phyloP scores from a whole-genome alignment of 1,140 invertebrate genomes.

The Anoplophora glabripennis region DNA sequence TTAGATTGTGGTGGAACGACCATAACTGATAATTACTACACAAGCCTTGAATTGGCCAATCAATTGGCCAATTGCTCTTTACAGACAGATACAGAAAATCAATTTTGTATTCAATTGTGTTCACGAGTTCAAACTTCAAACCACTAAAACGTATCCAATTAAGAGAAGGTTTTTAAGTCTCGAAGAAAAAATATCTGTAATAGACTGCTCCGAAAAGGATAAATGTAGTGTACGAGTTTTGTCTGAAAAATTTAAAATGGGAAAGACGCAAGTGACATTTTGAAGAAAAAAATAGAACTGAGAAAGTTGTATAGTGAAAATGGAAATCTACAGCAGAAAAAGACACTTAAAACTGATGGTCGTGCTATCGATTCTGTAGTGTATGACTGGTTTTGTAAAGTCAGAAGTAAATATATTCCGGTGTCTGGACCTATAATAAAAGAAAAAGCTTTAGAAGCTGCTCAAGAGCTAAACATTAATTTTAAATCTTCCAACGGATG shows the following conservation, averaged over 20 bases:
- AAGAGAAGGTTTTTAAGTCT: too few species aligned
- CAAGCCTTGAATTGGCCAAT: too few species aligned
- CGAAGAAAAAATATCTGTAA: conserved; percentile 11
- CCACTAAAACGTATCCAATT: too few species aligned
- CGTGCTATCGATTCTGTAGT: conserved; percentile 9
- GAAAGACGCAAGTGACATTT: conserved; percentile 13
- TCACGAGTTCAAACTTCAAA: too few species aligned
- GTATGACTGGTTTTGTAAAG: conserved; percentile 17
- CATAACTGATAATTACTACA: too few species aligned
- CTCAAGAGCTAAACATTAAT: neutral
- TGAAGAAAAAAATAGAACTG: conserved; percentile 17
- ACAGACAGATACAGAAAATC: too few species aligned
- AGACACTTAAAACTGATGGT: neutral
- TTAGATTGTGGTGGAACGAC: too few species aligned
- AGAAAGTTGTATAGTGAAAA: conserved; percentile 4
- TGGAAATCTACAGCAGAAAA: conserved; percentile 6
- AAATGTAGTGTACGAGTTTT: conserved; percentile 8
- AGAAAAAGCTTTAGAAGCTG: conserved; percentile 16
- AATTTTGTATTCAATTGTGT: too few species aligned
- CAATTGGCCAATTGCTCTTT: too few species aligned
- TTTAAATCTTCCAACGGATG: conserved; percentile 21
- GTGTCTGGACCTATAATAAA: conserved; percentile 10
- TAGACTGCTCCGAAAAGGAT: conserved; percentile 7
- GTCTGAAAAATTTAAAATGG: conserved; percentile 12
- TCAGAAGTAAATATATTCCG: conserved; percentile 10